Evolutionary conservation across 2,888 invertebrate species (phyloP).

Genomic region (Watsonalla binaria): DNA sequence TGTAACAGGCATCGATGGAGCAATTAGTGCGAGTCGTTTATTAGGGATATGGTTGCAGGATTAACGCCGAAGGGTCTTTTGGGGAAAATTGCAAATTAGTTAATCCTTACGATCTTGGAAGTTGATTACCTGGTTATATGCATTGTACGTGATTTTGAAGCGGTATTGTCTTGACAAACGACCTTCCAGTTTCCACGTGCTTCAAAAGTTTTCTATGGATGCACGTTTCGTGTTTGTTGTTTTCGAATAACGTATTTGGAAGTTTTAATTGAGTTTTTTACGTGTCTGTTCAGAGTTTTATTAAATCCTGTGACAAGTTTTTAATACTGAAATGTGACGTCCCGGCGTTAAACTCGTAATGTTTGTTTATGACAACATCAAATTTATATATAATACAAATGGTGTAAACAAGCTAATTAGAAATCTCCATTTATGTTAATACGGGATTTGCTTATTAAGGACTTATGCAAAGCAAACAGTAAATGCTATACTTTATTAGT

Average conservation of each 20-base stretch:
- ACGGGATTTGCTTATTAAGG: too few species aligned
- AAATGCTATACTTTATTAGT: too few species aligned
- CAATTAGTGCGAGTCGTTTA: conserved; percentile 59
- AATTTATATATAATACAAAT: too few species aligned
- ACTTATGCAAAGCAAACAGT: too few species aligned
- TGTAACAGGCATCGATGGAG: conserved; percentile 52
- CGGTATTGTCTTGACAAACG: conserved; percentile 36
- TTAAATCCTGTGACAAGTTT: background rate
- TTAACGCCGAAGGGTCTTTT: conserved; percentile 62
- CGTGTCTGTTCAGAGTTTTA: conserved; percentile 10
- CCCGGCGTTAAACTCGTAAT: too few species aligned
- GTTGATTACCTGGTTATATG: conserved; percentile 53
- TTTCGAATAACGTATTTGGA: conserved; percentile 30
- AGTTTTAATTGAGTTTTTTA: conserved; percentile 47
- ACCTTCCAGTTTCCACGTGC: conserved; percentile 40
- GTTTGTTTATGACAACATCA: too few species aligned
- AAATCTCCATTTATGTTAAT: too few species aligned
- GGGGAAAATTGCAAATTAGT: conserved; percentile 64
- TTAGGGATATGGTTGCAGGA: conserved; percentile 40
- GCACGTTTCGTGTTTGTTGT: conserved; percentile 41
- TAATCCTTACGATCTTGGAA: conserved; percentile 46
- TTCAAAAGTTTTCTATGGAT: conserved; percentile 36
- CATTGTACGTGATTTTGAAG: conserved; percentile 45
- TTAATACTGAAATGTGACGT: background rate
- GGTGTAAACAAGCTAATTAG: too few species aligned